A percentile compares a stretch with the other conserved stretches of the same genome.
Conservation (phyloP, 2,113 vertebrate genomes). For the Rhinopomastus cyanomelas region DNA sequence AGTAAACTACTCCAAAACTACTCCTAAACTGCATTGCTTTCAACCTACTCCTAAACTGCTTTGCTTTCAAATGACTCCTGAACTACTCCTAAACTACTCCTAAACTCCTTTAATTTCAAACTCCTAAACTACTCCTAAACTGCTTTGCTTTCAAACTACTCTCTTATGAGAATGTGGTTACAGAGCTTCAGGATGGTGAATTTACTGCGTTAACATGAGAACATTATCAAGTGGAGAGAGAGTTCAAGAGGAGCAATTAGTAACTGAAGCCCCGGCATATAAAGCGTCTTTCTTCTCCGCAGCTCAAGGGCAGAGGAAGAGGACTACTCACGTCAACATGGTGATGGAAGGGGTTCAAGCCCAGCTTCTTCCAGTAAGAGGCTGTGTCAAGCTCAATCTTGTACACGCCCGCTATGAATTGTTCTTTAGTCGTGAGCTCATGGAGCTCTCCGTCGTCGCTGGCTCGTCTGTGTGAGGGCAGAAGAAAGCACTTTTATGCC, state of each 20-base stretch:
- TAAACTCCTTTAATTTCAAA: too few relatives aligned
- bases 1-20: too few relatives aligned
- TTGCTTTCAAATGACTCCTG: too few relatives aligned
- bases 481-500: neutral
- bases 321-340: conserved; percentile 75
- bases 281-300: neutral
- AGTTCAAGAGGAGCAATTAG: neutral
- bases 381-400: conserved; percentile 78
- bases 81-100: too few relatives aligned
- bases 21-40: too few relatives aligned
- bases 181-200: neutral
- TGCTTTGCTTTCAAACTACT: too few relatives aligned
- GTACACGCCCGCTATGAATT: conserved; percentile 76
- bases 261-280: neutral
- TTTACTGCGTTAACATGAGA: neutral
- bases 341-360: conserved; percentile 75
- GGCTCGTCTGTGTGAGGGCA: conserved; percentile 64
- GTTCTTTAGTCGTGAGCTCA: conserved; percentile 71
- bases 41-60: too few relatives aligned
- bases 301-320: neutral
- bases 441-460: conserved; percentile 68
- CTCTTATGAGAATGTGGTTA: neutral
- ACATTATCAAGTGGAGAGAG: neutral
- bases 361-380: conserved; percentile 76
- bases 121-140: too few relatives aligned